A percentile compares a stretch with the other conserved stretches of the same genome.
These are phyloP conservation scores for Eretmocerus hayati DNA, from an alignment of 2,888 invertebrate species.

Conservation along the genomic window DNA sequence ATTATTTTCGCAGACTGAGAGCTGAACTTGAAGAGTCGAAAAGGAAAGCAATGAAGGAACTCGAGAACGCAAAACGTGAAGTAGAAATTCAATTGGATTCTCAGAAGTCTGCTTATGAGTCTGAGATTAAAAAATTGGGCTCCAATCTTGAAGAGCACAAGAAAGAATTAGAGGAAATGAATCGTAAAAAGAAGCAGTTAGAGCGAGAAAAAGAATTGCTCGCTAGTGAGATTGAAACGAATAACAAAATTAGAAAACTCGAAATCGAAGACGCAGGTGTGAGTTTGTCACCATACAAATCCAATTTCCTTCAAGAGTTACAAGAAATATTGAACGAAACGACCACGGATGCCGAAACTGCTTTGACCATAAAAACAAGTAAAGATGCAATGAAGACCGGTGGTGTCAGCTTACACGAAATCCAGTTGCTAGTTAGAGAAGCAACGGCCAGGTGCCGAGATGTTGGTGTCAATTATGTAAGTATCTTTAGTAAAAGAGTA, in stretches of 20 bases:
- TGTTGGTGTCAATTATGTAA: conserved; percentile 41
- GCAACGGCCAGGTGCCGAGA: conserved; percentile 43
- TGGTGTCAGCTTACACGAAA: conserved; percentile 42
- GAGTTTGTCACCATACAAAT: conserved; percentile 47
- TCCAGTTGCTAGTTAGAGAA: conserved; percentile 43
- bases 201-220: conserved; percentile 41
- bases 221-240: conserved; percentile 45
- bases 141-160: conserved; percentile 41
- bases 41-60: conserved; percentile 40
- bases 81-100: conserved; percentile 38
- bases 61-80: conserved; percentile 41
- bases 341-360: conserved; percentile 36
- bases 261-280: conserved; percentile 44
- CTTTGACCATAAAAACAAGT: conserved; percentile 34
- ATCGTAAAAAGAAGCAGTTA: conserved; percentile 36
- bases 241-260: conserved; percentile 48
- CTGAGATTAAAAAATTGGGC: conserved; percentile 38
- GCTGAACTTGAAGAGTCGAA: conserved; percentile 44
- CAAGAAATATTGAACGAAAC: conserved; percentile 47
- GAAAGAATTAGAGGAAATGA: conserved; percentile 37
- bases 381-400: conserved; percentile 35
- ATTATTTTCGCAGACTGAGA: conserved; percentile 31
- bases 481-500: no score
- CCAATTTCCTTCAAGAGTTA: conserved; percentile 51
- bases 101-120: conserved; percentile 41